These are phyloP conservation scores for Boleophthalmus pectinirostris DNA, from an alignment of 2,113 vertebrate genomes.

Conservation along the genomic window DNA sequence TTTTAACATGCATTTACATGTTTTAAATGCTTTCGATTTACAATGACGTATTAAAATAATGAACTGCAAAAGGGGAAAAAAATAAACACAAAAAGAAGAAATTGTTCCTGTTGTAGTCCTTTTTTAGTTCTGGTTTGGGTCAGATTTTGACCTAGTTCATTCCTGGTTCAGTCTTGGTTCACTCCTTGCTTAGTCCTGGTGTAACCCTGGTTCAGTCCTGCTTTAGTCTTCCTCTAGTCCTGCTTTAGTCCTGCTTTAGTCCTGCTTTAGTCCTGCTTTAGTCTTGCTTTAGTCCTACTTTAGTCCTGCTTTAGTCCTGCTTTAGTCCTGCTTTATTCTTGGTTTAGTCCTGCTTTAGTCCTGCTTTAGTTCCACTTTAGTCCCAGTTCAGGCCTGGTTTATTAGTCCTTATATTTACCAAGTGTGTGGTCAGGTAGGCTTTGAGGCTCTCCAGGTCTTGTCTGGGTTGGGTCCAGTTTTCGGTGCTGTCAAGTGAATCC, in stretches of 20 bases:
- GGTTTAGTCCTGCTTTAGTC: background rate
- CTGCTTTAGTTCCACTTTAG: background rate
- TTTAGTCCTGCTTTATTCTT: background rate
- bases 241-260: background rate
- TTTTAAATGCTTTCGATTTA: background rate
- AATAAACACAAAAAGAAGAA: too few relatives aligned
- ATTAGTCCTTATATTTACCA: conserved; percentile 79
- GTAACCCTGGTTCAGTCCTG: background rate
- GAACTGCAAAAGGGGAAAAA: too few relatives aligned
- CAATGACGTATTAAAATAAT: background rate
- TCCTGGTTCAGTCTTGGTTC: background rate
- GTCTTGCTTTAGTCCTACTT: background rate
- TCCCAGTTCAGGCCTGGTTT: background rate
- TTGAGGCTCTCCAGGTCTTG: conserved; percentile 88
- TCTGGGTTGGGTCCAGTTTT: conserved; percentile 94
- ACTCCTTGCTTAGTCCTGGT: background rate
- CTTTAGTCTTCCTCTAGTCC: background rate
- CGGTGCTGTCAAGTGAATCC: conserved; percentile 92
- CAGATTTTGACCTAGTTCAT: background rate
- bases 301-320: background rate
- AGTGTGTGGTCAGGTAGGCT: conserved; percentile 95
- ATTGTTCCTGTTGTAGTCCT: background rate
- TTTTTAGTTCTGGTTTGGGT: background rate
- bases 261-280: background rate
- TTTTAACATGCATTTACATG: too few relatives aligned